Conservation (phyloP, 2,888 invertebrate genomes). For the Agrochola litura region DNA sequence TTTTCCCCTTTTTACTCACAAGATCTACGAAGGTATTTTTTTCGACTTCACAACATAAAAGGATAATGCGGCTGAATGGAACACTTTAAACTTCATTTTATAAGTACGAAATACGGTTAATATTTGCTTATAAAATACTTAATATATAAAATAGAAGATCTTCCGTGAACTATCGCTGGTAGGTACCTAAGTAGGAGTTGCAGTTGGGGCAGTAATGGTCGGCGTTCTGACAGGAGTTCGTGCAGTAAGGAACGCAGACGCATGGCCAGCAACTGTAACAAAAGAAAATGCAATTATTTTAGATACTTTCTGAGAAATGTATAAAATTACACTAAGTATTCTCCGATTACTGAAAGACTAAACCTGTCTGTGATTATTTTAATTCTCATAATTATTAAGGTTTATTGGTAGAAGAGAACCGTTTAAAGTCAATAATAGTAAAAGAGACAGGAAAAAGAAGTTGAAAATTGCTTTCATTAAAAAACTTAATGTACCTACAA, state of each 20-base stretch:
- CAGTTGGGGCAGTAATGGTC: slow-evolving; percentile 91
- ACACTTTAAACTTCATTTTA: slow-evolving; percentile 21
- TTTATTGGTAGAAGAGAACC: background rate
- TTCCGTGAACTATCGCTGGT: slow-evolving; percentile 65
- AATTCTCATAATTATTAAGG: background rate
- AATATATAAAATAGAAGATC: slow-evolving; percentile 28
- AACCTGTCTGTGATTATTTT: background rate
- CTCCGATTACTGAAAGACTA: too few relatives aligned
- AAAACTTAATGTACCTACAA: background rate
- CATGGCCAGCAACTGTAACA: slow-evolving; percentile 89
- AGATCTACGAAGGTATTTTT: background rate
- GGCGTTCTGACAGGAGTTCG: slow-evolving; percentile 89
- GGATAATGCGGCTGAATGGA: slow-evolving; percentile 5
- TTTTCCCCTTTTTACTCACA: background rate
- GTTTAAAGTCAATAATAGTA: background rate
- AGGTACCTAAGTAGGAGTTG: slow-evolving; percentile 89
- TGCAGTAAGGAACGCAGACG: slow-evolving; percentile 90
- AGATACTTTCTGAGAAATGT: background rate
- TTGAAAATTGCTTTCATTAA: background rate
- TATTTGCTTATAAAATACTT: slow-evolving; percentile 41
- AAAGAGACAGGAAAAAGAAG: background rate
- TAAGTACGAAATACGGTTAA: slow-evolving; percentile 30
- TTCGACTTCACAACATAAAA: slow-evolving; percentile 1
- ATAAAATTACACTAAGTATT: background rate
- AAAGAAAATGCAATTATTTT: background rate